These are phyloP conservation scores for Lasiurus cinereus DNA, from an alignment of 2,113 vertebrate species.

Conservation along the genomic window DNA sequence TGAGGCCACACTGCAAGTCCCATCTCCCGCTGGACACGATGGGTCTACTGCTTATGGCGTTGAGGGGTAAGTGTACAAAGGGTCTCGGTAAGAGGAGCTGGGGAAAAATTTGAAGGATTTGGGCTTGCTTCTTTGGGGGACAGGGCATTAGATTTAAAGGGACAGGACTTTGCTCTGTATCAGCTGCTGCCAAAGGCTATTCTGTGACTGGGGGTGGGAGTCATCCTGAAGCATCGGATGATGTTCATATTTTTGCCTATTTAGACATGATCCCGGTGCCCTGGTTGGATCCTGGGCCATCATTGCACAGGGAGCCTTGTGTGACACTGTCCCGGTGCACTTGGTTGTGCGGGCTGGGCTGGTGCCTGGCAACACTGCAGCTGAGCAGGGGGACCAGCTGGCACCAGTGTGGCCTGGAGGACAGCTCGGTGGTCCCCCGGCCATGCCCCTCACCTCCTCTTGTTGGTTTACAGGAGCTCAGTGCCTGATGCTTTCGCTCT, in stretches of 20 bases:
- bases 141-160: not conserved
- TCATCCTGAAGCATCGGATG: not conserved
- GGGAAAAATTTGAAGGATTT: not conserved
- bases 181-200: not conserved
- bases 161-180: not conserved
- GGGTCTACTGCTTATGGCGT: not conserved
- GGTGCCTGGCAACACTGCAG: not conserved
- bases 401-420: not conserved
- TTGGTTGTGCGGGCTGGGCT: not conserved
- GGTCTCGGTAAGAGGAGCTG: not conserved
- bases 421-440: not conserved
- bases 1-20: too few species aligned
- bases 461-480: not conserved
- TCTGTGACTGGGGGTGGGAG: not conserved
- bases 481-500: not conserved
- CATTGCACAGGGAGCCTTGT: not conserved
- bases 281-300: not conserved
- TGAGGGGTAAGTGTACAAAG: rapidly evolving
- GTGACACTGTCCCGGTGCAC: not conserved
- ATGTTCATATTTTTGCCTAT: not conserved
- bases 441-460: rapidly evolving
- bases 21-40: too few species aligned
- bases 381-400: too few species aligned
- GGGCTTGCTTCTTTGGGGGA: not conserved
- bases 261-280: not conserved